A percentile compares a stretch with the other conserved stretches of the same genome.
Conservation (phyloP, 2,797 vertebrate genomes). For the Sardinella longiceps region DNA sequence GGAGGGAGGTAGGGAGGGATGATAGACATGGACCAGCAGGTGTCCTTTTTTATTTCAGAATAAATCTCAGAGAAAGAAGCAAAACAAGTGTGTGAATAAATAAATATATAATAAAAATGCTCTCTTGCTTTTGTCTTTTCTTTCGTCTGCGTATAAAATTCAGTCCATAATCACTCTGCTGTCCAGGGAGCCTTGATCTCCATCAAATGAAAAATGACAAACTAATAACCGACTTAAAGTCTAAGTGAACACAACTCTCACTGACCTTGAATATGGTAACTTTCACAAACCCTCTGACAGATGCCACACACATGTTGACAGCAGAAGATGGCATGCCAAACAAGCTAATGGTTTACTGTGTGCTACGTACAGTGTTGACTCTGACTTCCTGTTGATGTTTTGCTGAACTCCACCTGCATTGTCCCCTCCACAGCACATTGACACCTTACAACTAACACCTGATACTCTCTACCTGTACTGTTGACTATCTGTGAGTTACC, state of each 20-base stretch:
- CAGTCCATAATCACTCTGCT: neutral
- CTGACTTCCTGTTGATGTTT: constrained; percentile 62
- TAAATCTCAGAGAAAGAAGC: neutral
- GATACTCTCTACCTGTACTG: no score
- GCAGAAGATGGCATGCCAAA: neutral
- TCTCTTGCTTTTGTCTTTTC: neutral
- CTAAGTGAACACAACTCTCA: neutral
- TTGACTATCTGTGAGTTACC: no score
- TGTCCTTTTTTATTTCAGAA: constrained; percentile 62
- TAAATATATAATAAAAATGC: neutral
- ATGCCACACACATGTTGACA: neutral
- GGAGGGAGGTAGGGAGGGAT: constrained; percentile 39
- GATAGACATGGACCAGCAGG: constrained; percentile 65
- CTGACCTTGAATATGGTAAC: neutral
- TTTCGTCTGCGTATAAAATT: neutral
- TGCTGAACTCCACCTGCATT: no score
- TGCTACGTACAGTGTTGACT: constrained; percentile 41
- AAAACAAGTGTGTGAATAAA: neutral
- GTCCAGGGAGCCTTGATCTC: neutral
- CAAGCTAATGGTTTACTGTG: neutral
- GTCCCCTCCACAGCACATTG: no score
- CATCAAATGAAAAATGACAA: neutral
- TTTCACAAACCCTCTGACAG: neutral
- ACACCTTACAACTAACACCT: no score
- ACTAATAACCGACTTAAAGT: neutral